Conservation (phyloP, 2,797 vertebrate genomes). For the Gephyroberyx darwinii region DNA sequence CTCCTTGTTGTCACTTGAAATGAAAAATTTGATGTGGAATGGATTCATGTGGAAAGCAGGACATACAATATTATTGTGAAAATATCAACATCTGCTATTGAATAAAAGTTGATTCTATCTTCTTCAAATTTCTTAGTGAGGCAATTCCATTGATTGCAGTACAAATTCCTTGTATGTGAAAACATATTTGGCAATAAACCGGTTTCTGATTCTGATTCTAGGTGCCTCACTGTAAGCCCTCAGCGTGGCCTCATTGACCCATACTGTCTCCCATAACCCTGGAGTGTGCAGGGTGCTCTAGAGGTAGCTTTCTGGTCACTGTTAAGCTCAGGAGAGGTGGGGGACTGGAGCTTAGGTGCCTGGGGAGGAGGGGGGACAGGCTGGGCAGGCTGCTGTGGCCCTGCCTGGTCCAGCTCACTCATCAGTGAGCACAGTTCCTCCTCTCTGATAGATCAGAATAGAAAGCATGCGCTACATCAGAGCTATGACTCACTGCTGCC, state of each 20-base stretch:
- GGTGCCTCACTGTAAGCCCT: constrained; percentile 13
- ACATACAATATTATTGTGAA: too few relatives aligned
- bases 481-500: constrained; percentile 76
- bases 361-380: constrained; percentile 40
- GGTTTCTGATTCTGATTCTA: not conserved
- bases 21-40: too few relatives aligned
- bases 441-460: constrained; percentile 78
- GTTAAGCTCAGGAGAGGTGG: constrained; percentile 40
- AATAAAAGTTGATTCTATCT: too few relatives aligned
- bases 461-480: constrained; percentile 76
- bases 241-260: constrained; percentile 35
- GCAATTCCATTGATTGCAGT: not conserved
- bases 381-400: constrained; percentile 51
- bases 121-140: not conserved
- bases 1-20: too few relatives aligned
- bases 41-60: too few relatives aligned
- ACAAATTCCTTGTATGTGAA: too few relatives aligned
- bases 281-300: constrained; percentile 32
- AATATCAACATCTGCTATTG: too few relatives aligned
- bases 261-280: constrained; percentile 14
- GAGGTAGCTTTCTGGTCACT: constrained; percentile 61
- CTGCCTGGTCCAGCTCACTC: constrained; percentile 67
- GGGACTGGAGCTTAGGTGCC: constrained; percentile 11
- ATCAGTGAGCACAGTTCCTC: constrained; percentile 73
- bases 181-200: too few relatives aligned